These are phyloP conservation scores for Chionis minor DNA, from an alignment of 2,113 vertebrate species.

Conservation along the genomic window DNA sequence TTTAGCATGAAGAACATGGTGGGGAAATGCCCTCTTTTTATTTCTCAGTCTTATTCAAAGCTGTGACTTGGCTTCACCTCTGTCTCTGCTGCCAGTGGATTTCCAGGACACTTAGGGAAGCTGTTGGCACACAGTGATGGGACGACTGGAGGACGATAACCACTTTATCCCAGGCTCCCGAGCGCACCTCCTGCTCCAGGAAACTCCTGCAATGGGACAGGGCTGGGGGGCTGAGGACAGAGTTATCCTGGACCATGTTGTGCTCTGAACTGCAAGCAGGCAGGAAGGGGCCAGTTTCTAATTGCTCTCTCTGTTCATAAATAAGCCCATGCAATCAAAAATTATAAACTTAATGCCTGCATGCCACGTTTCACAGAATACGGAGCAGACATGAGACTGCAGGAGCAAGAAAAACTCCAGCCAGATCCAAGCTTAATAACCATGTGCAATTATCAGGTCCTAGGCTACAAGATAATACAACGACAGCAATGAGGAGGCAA, in stretches of 20 bases:
- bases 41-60: background rate
- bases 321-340: background rate
- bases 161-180: background rate
- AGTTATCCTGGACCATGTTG: rapidly evolving
- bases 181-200: background rate
- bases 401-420: background rate
- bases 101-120: background rate
- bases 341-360: background rate
- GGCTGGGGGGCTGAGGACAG: background rate
- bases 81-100: background rate
- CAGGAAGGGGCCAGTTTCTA: background rate
- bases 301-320: background rate
- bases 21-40: background rate
- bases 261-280: background rate
- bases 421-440: background rate
- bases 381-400: background rate
- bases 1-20: background rate
- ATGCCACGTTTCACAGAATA: background rate
- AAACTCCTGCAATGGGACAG: background rate
- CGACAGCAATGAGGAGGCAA: conserved; percentile 6
- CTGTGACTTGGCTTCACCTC: background rate
- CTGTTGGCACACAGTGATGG: background rate
- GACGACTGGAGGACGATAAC: background rate
- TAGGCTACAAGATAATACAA: background rate
- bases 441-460: background rate